Evolutionary conservation across 2,113 vertebrate species (phyloP).

Genomic region (Barbus barbus): DNA sequence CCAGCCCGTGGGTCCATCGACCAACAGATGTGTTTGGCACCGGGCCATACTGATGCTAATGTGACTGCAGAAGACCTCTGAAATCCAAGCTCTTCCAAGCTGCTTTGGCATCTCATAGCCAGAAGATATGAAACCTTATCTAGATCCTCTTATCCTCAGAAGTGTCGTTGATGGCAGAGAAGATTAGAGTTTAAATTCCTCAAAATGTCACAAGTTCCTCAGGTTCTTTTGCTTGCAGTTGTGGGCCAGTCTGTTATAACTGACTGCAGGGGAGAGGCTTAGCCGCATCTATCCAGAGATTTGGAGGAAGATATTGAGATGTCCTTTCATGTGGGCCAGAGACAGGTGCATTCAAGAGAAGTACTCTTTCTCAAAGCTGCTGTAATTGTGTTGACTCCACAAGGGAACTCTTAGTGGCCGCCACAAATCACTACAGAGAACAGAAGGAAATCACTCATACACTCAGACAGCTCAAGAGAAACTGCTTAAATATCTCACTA

Average conservation of each 20-base stretch:
- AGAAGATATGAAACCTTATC: constrained; percentile 40
- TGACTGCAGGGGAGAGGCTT: constrained; percentile 41
- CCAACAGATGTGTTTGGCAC: constrained; percentile 59
- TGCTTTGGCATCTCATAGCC: constrained; percentile 37
- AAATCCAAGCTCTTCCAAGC: constrained; percentile 30
- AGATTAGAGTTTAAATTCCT: constrained; percentile 21
- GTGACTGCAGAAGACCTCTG: constrained; percentile 13
- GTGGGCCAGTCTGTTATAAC: constrained; percentile 6
- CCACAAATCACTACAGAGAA: constrained; percentile 37
- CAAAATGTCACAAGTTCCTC: constrained; percentile 34
- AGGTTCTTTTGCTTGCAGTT: constrained; percentile 10
- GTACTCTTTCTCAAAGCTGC: constrained; percentile 31
- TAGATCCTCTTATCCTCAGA: constrained; percentile 34
- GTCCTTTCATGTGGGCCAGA: constrained; percentile 53
- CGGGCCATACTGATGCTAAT: constrained; percentile 36
- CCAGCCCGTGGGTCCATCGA: constrained; percentile 44
- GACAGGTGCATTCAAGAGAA: constrained; percentile 43
- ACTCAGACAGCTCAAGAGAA: constrained; percentile 37
- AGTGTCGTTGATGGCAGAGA: constrained; percentile 20
- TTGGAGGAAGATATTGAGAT: constrained; percentile 47
- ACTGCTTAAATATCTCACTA: constrained; percentile 10
- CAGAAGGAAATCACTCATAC: constrained; percentile 20
- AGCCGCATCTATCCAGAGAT: constrained; percentile 37
- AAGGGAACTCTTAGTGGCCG: constrained; percentile 39
- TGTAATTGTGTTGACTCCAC: constrained; percentile 45